A percentile compares a stretch with the other conserved stretches of the same genome.
These are phyloP conservation scores for Salvelinus fontinalis DNA, from an alignment of 2,113 vertebrate genomes.

Conservation along the genomic window DNA sequence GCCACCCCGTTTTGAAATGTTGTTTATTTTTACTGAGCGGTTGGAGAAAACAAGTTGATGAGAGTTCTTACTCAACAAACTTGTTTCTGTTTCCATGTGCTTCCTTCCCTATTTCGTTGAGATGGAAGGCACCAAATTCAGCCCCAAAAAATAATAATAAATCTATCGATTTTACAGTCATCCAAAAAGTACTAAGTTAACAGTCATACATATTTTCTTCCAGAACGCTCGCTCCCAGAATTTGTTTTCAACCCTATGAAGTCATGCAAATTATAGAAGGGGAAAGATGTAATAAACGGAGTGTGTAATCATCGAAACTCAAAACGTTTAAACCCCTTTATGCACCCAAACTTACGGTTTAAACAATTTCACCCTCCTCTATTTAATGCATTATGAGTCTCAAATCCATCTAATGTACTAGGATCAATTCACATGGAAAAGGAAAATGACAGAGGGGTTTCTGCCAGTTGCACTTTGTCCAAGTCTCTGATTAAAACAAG, in stretches of 20 bases:
- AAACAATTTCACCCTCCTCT: slow-evolving; percentile 21
- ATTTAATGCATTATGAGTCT: slow-evolving; percentile 25
- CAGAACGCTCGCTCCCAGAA: background rate
- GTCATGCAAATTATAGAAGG: slow-evolving; percentile 4
- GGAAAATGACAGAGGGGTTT: slow-evolving; percentile 25
- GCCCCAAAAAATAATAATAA: no score
- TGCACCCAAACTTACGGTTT: background rate
- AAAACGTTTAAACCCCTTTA: slow-evolving; percentile 16
- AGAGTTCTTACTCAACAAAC: no score
- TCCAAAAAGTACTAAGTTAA: background rate
- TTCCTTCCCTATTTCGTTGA: background rate
- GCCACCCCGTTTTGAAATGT: background rate
- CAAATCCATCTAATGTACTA: slow-evolving; percentile 18
- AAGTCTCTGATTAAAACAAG: slow-evolving; percentile 39
- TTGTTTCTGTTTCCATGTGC: background rate
- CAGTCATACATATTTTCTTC: background rate
- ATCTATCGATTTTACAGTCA: background rate
- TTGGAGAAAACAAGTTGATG: background rate
- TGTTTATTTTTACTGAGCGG: background rate
- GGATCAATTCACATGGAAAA: slow-evolving; percentile 23
- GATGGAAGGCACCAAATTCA: background rate
- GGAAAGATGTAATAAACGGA: background rate
- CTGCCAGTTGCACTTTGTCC: slow-evolving; percentile 15
- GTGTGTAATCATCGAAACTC: slow-evolving; percentile 11
- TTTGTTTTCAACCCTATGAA: background rate